Evolutionary conservation across 2,113 vertebrate species (phyloP).

Genomic region (Barnardius zonarius): DNA sequence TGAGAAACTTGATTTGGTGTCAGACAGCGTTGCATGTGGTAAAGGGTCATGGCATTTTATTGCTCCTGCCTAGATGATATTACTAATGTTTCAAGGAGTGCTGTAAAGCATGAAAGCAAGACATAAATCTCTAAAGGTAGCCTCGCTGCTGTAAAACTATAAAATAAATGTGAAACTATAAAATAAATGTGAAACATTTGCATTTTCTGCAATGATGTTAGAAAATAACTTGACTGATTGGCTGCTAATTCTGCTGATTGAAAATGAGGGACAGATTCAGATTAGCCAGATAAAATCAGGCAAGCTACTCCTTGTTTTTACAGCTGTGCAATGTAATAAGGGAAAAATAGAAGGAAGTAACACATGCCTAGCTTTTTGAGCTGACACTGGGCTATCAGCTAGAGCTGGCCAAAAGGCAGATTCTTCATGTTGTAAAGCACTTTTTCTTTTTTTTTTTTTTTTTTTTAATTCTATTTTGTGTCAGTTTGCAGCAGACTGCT

Average conservation of each 20-base stretch:
- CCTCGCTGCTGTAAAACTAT: neutral
- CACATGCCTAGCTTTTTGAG: neutral
- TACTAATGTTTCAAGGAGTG: slow-evolving; percentile 50
- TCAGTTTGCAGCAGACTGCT: slow-evolving; percentile 5
- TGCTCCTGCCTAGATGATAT: slow-evolving; percentile 44
- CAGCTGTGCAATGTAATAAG: neutral
- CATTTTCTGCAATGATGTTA: slow-evolving; percentile 34
- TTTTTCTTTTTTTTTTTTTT: neutral
- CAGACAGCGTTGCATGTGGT: slow-evolving; percentile 2
- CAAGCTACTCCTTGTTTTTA: neutral
- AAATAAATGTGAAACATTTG: neutral
- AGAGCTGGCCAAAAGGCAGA: slow-evolving; percentile 40
- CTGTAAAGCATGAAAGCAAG: slow-evolving; percentile 49
- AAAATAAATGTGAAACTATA: slow-evolving; percentile 25
- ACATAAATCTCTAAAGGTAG: slow-evolving; percentile 38
- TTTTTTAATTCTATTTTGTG: neutral
- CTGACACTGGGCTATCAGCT: slow-evolving; percentile 25
- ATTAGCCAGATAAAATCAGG: neutral
- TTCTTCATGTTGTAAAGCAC: neutral
- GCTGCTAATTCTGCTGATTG: slow-evolving; percentile 29
- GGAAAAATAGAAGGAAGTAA: slow-evolving; percentile 2
- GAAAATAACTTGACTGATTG: slow-evolving; percentile 27
- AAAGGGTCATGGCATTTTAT: slow-evolving; percentile 36
- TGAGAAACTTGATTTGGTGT: slow-evolving; percentile 56
- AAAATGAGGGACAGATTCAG: neutral